A percentile compares a stretch with the other conserved stretches of the same genome.
Conservation (phyloP, 1,140 invertebrate species). For the Yoshiicerus persimilis region DNA sequence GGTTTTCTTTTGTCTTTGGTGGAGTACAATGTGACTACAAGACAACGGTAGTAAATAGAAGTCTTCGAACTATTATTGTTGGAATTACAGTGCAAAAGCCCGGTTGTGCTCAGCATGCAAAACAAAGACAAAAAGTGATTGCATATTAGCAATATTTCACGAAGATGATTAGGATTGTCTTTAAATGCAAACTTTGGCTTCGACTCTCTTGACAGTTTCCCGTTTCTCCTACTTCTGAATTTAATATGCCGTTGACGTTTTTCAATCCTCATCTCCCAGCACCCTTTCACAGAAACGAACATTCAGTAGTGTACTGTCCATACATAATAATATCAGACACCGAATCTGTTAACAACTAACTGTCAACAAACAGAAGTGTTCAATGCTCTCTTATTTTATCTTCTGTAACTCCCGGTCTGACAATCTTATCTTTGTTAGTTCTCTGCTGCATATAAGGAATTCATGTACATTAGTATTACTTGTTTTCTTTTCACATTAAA, state of each 20-base stretch:
- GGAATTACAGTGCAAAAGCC: neutral
- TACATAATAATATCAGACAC: too few species aligned
- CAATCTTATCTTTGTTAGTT: neutral
- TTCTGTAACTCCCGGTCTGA: neutral
- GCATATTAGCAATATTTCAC: neutral
- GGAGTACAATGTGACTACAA: neutral
- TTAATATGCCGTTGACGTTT: neutral
- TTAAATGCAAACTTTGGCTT: neutral
- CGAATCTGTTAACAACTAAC: too few species aligned
- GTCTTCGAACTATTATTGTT: neutral
- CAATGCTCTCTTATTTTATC: neutral
- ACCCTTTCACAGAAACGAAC: neutral
- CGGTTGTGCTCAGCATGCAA: conserved; percentile 4
- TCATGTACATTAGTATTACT: neutral
- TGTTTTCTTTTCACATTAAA: neutral
- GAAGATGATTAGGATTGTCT: neutral
- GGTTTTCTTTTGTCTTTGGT: neutral
- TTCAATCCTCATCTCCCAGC: neutral
- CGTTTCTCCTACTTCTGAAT: neutral
- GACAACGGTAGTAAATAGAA: conserved; percentile 1
- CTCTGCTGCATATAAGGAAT: neutral
- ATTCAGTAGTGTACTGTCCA: neutral
- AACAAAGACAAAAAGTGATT: conserved; percentile 16
- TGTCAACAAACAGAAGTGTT: too few species aligned
- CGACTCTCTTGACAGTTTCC: neutral